Conservation (phyloP, 30 jellyfish, hydroid and myxozoan species). For the Chrysaora quinquecirrha region DNA sequence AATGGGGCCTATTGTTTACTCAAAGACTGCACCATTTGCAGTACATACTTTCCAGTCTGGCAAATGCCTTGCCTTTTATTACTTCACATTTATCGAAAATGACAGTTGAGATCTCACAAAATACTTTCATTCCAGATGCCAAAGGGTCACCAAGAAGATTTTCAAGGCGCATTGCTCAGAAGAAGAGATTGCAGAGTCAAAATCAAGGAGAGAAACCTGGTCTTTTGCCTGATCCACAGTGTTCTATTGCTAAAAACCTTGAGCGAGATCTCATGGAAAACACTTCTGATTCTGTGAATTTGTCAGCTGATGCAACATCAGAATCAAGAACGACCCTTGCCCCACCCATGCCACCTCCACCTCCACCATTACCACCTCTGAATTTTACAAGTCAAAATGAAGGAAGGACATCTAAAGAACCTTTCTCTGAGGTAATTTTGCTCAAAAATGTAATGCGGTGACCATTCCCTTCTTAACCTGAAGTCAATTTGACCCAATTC, state of each 20-base stretch:
- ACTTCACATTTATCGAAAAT: too few relatives aligned
- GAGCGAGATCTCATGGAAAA: neutral
- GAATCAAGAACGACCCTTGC: conserved; percentile 26
- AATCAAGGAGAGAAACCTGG: neutral
- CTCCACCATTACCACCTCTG: conserved; percentile 73
- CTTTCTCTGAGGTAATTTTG: too few relatives aligned
- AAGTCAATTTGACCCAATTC: too few relatives aligned
- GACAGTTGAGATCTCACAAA: too few relatives aligned
- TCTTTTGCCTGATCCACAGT: neutral
- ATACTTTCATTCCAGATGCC: conserved; percentile 63
- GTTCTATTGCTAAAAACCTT: conserved; percentile 14
- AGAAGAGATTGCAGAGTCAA: conserved; percentile 12
- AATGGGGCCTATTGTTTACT: too few relatives aligned
- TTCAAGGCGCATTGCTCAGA: conserved; percentile 75
- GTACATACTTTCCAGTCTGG: too few relatives aligned
- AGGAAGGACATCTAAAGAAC: neutral
- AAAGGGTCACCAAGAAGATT: conserved; percentile 85
- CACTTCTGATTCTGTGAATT: neutral
- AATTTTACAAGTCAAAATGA: conserved; percentile 14
- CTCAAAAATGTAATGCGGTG: too few relatives aligned
- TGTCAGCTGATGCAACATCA: neutral
- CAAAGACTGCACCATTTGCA: too few relatives aligned
- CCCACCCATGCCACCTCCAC: conserved; percentile 63
- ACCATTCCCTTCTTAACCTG: too few relatives aligned
- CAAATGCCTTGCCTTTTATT: too few relatives aligned